Evolutionary conservation across 2,888 invertebrate species (phyloP), one percentile per base, ranked within the genome.

Genomic region (Drosophila nr. fundita): DNA sequence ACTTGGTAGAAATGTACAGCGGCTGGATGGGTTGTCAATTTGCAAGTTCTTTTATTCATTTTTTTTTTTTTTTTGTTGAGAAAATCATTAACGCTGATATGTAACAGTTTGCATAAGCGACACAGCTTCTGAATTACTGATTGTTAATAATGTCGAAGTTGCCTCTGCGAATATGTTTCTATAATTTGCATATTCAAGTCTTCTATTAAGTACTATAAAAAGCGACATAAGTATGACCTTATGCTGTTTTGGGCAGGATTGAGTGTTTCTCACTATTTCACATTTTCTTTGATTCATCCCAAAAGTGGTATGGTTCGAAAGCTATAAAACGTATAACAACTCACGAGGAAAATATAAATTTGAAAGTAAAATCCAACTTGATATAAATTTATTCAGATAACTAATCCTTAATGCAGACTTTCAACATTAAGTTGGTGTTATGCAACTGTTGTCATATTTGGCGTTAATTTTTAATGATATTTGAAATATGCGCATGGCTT

Each of bases 401-500:
- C 21, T 4, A 13, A 24, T 24, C 4, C 24, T 24, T 7, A 24
- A 24, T 24, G 24, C 24, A 60, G 52, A 50, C 29, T 29, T n/a
- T 53, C 18, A 21, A 29, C n/a, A 27, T 18, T 7, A 24, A 21
- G 24, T 30, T 67, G 30, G 45, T 57, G 27, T 34, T 63, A 69
- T 68, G 80, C 83, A 72, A 68, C 60, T 73, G 49, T 52, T 63
- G 36, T 63, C 58, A 38, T 53, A 34, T 48, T 69, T 67, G 55
- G 48, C 45, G 34, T 79, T 68, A 63, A 54, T 58, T 76, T 57
- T 66, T 68, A 62, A 57, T 62, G 62, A 61, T 68, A 60, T 45
- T 45, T 45, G n/a, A 30, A 29, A 55, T 67, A 71, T 80, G 64
- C 77, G 86, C 82, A 85, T 82, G 86, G 62, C 70, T 73, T 82